phyloP scores from a whole-genome alignment of 2,888 invertebrate genomes.

The Heliconius cydno region DNA sequence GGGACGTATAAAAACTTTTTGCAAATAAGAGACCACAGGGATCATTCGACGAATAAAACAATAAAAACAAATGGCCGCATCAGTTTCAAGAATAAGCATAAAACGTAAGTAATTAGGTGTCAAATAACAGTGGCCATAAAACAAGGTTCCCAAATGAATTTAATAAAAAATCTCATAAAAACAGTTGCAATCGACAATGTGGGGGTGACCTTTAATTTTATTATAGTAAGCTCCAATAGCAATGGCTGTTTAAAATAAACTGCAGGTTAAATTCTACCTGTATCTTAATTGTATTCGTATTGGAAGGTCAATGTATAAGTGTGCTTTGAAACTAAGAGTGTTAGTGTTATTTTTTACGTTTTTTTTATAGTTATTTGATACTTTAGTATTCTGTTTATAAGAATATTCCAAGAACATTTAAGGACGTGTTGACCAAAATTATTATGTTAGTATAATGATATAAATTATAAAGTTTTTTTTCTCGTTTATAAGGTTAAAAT shows the following conservation, averaged over 20 bases:
- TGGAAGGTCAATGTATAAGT: slow-evolving; percentile 17
- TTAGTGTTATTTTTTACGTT: not conserved
- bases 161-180: slow-evolving; percentile 41
- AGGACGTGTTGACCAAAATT: not conserved
- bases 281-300: slow-evolving; percentile 27
- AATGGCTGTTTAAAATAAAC: not conserved
- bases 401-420: slow-evolving; percentile 2
- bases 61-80: slow-evolving; percentile 42
- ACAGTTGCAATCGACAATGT: slow-evolving; percentile 37
- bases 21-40: slow-evolving; percentile 38
- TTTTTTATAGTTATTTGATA: slow-evolving; percentile 5
- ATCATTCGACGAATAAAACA: slow-evolving; percentile 40
- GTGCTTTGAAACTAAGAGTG: slow-evolving; percentile 1
- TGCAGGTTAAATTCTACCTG: slow-evolving; percentile 27
- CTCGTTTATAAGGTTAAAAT: not conserved
- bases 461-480: not conserved
- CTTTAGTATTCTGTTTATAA: not conserved
- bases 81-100: slow-evolving; percentile 45
- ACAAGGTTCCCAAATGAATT: slow-evolving; percentile 40
- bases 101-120: slow-evolving; percentile 47
- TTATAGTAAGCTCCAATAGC: slow-evolving; percentile 16
- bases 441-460: not conserved
- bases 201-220: slow-evolving; percentile 34
- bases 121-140: slow-evolving; percentile 44
- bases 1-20: slow-evolving; percentile 31